A percentile compares a stretch with the other conserved stretches of the same genome.
Evolutionary conservation across 2,797 vertebrate species (phyloP).

Genomic region (Graptemys geographica): DNA sequence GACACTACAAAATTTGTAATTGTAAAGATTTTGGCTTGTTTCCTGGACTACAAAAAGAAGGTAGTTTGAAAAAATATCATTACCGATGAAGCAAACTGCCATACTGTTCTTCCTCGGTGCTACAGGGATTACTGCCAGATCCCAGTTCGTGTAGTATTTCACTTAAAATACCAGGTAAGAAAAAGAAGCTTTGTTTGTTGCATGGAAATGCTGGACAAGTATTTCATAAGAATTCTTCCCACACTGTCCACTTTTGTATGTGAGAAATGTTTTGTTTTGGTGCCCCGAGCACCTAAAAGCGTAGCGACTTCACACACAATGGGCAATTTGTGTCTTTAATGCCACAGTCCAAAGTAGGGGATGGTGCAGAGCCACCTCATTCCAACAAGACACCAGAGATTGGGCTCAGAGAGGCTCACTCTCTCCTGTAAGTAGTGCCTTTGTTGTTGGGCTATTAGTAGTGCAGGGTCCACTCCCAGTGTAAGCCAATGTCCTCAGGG

Average conservation of each 20-base stretch:
- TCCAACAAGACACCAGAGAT: background rate
- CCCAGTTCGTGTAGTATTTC: background rate
- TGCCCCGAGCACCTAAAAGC: background rate
- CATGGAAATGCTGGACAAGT: background rate
- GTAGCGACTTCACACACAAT: fast-evolving
- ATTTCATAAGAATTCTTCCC: background rate
- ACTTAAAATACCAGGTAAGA: background rate
- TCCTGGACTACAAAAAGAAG: background rate
- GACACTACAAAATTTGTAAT: background rate
- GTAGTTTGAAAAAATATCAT: too few species aligned
- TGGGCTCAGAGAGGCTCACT: background rate
- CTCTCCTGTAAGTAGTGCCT: background rate
- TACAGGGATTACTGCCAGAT: background rate
- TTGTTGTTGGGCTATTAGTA: background rate
- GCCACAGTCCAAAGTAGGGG: background rate
- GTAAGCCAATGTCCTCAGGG: background rate
- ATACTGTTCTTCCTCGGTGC: background rate
- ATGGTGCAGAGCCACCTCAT: background rate
- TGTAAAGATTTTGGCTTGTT: background rate
- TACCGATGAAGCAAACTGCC: background rate
- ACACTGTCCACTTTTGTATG: background rate
- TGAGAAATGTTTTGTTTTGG: background rate
- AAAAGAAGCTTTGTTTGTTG: background rate
- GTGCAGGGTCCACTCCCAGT: background rate
- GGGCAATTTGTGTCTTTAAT: fast-evolving